Percentiles rank a stretch among this genome's conserved stretches.
These are phyloP conservation scores for Thereva unica DNA, from an alignment of 2,888 invertebrate species.

Conservation along the genomic window DNA sequence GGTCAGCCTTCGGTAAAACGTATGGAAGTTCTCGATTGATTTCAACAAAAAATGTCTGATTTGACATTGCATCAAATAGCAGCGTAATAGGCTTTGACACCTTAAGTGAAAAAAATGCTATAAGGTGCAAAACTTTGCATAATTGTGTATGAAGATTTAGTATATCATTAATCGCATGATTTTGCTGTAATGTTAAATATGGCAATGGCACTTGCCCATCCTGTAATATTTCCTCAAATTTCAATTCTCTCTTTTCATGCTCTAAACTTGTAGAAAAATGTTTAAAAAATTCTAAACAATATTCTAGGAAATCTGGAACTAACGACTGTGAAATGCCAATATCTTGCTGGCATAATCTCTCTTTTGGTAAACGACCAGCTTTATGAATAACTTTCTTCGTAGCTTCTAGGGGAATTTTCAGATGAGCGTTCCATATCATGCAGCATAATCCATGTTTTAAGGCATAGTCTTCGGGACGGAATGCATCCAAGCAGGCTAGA, in stretches of 20 bases:
- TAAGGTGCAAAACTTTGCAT: slow-evolving; percentile 74
- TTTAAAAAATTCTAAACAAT: slow-evolving; percentile 54
- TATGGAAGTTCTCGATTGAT: slow-evolving; percentile 62
- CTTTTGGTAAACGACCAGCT: slow-evolving; percentile 83
- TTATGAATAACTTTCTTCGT: slow-evolving; percentile 77
- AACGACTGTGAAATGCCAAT: slow-evolving; percentile 70
- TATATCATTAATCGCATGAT: slow-evolving; percentile 73
- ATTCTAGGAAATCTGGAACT: slow-evolving; percentile 67
- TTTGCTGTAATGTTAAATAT: slow-evolving; percentile 75
- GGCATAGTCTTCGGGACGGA: slow-evolving; percentile 51
- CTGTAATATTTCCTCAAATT: slow-evolving; percentile 54
- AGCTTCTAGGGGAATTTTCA: slow-evolving; percentile 79
- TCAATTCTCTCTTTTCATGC: slow-evolving; percentile 52
- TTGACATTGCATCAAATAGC: slow-evolving; percentile 75
- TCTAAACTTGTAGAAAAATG: slow-evolving; percentile 51
- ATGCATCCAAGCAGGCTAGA: slow-evolving; percentile 66
- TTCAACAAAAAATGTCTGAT: slow-evolving; percentile 60
- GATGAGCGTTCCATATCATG: slow-evolving; percentile 86
- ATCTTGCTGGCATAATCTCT: slow-evolving; percentile 78
- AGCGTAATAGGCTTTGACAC: slow-evolving; percentile 71
- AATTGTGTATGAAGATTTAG: slow-evolving; percentile 81
- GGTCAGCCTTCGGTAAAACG: slow-evolving; percentile 68
- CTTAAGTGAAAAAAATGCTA: slow-evolving; percentile 77
- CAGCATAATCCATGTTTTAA: slow-evolving; percentile 78
- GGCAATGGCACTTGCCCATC: slow-evolving; percentile 64